Base-by-base conservation (phyloP, 2,888 invertebrate species). In the Mayetiola destructor region DNA sequence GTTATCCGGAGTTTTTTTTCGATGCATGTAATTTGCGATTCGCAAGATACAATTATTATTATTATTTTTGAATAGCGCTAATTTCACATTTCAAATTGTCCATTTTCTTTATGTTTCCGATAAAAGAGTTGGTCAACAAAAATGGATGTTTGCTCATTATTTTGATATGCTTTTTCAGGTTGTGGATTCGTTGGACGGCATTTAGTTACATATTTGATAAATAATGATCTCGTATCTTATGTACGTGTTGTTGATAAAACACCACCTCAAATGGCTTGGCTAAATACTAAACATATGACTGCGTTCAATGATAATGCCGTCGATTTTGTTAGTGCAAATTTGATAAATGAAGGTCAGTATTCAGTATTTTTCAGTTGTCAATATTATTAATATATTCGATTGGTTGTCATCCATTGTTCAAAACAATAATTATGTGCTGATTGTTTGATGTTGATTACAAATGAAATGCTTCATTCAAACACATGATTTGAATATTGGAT, bases 121-220 rank as follows among this genome's bases (percentile, higher is more conserved):
- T 32, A 12, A 32, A 32, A 32, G n/a, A n/a, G n/a, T n/a, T n/a
- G n/a, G n/a, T n/a, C n/a, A n/a, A n/a, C n/a, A n/a, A n/a, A n/a
- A n/a, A n/a, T n/a, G n/a, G n/a, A n/a, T n/a, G n/a, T n/a, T n/a
- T n/a, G n/a, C n/a, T n/a, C n/a, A n/a, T n/a, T n/a, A n/a, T n/a
- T n/a, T n/a, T n/a, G n/a, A n/a, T n/a, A n/a, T n/a, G n/a, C n/a
- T n/a, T n/a, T n/a, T n/a, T n/a, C 74, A 93, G 93, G 93, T 72
- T 91, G 91, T 74, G 93, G 93, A 65, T 93, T 94, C 74, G 86
- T 93, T 69, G 93, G 93, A 62, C 81, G 93, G 66, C 88, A 92
- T 75, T 76, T 93, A 64, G 85, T 91, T 60, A 79, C 84, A 60
- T 85, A 85, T 74, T 76, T 93, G 67, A 76, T 93, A 62, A 77